A percentile compares a stretch with the other conserved stretches of the same genome.
Evolutionary conservation across 1,140 invertebrate species (phyloP).

Genomic region (Anadara kagoshimensis): DNA sequence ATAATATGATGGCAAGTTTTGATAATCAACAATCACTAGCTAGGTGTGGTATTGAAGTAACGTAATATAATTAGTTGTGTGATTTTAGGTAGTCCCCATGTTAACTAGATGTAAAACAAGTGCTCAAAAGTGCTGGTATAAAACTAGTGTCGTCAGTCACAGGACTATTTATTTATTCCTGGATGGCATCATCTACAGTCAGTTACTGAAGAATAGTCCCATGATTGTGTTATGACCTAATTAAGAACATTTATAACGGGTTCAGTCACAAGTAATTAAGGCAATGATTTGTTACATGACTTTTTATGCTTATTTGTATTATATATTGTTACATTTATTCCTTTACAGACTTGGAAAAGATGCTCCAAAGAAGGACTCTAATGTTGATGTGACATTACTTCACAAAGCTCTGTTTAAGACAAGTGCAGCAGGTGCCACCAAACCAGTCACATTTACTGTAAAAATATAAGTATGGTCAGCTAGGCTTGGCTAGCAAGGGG

Average conservation of each 20-base stretch:
- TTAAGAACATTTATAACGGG: neutral
- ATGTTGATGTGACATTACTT: slow-evolving; percentile 56
- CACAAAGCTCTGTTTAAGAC: slow-evolving; percentile 67
- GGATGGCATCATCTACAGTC: neutral
- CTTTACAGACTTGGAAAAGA: slow-evolving; percentile 33
- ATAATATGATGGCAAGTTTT: too few relatives aligned
- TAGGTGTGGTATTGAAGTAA: too few relatives aligned
- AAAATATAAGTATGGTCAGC: slow-evolving; percentile 46
- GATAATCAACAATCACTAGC: too few relatives aligned
- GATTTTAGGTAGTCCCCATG: too few relatives aligned
- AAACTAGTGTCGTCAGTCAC: neutral
- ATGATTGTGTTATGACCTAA: too few relatives aligned
- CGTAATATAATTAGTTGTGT: too few relatives aligned
- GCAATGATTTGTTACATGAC: neutral
- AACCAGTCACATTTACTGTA: slow-evolving; percentile 65
- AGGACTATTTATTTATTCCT: neutral
- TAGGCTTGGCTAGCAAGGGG: neutral
- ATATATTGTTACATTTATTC: slow-evolving; percentile 16
- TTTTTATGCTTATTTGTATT: neutral
- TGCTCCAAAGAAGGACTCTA: slow-evolving; percentile 17
- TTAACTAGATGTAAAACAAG: too few relatives aligned
- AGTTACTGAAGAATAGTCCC: neutral
- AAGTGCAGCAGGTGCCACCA: slow-evolving; percentile 36
- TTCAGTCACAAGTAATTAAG: neutral
- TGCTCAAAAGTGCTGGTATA: too few relatives aligned